Percentiles rank a stretch among this genome's conserved stretches.
Conservation (phyloP, 2,797 vertebrate species). For the Bothrops alternatus region DNA sequence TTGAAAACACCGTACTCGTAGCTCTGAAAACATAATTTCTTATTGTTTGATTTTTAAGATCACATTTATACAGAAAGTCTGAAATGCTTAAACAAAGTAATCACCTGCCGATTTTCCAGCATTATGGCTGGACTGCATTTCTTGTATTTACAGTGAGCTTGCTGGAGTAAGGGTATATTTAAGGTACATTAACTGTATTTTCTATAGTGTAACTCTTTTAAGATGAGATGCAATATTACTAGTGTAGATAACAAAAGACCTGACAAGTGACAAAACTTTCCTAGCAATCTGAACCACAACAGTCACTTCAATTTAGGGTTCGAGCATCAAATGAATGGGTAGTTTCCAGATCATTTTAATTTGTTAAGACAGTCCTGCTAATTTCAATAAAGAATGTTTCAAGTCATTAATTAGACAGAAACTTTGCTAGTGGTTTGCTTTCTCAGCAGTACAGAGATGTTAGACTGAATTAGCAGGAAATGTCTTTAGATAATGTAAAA, state of each 20-base stretch:
- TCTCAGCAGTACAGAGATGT: background rate
- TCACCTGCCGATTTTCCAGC: conserved; percentile 35
- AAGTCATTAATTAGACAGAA: background rate
- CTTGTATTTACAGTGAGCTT: conserved; percentile 35
- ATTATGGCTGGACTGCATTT: conserved; percentile 49
- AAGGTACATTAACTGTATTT: conserved; percentile 52
- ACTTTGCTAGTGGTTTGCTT: background rate
- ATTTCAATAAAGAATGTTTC: background rate
- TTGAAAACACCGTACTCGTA: background rate
- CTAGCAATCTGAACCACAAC: conserved; percentile 27
- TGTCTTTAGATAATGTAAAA: background rate
- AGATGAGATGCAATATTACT: conserved; percentile 44
- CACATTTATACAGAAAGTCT: conserved; percentile 28
- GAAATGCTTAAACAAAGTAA: conserved; percentile 43
- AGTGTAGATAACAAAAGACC: conserved; percentile 45
- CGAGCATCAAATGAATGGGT: conserved; percentile 28
- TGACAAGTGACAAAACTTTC: conserved; percentile 40
- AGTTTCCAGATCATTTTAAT: background rate
- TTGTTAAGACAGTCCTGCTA: background rate
- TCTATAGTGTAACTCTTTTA: conserved; percentile 55
- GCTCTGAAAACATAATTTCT: background rate
- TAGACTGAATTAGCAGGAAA: background rate
- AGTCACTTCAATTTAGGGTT: conserved; percentile 2
- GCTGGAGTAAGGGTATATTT: conserved; percentile 48
- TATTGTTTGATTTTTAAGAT: background rate